These are phyloP conservation scores for Leptopilina boulardi DNA, from an alignment of 1,140 invertebrate genomes.

Conservation along the genomic window DNA sequence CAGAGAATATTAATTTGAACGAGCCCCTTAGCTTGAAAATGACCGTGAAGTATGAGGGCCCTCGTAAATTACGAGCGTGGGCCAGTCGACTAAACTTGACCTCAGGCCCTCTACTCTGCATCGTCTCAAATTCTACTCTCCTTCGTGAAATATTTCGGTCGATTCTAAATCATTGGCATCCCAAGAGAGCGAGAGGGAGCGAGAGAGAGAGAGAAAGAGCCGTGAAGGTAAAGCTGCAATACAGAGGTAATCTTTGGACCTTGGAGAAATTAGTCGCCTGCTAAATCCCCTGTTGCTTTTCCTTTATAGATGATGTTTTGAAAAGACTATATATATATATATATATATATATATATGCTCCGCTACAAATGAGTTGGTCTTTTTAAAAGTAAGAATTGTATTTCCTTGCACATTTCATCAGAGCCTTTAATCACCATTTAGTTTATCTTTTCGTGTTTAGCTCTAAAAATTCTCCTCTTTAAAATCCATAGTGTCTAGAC, in stretches of 20 bases:
- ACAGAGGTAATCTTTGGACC: not conserved
- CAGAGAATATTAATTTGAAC: conserved; percentile 51
- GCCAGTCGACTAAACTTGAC: conserved; percentile 2
- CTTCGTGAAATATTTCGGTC: conserved; percentile 20
- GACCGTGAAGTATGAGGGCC: conserved; percentile 31
- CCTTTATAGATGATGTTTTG: not conserved
- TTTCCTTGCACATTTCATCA: not conserved
- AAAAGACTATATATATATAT: not conserved
- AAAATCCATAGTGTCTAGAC: not conserved
- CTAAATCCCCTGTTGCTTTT: conserved; percentile 1
- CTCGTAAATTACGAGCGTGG: conserved; percentile 50
- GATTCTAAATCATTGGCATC: conserved; percentile 52
- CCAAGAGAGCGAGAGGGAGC: conserved; percentile 34
- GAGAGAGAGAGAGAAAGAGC: not conserved
- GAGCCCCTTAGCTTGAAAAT: conserved; percentile 30
- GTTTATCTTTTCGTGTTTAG: no score
- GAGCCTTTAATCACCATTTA: no score
- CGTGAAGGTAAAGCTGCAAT: no score
- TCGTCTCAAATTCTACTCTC: conserved; percentile 23
- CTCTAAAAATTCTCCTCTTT: not conserved
- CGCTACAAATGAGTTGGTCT: not conserved
- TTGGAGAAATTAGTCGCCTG: not conserved
- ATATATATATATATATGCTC: no score
- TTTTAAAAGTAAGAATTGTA: not conserved
- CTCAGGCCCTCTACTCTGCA: conserved; percentile 30